Base-by-base conservation (phyloP, 92 coral and sea anemone genomes). In the Bergia puertoricense region DNA sequence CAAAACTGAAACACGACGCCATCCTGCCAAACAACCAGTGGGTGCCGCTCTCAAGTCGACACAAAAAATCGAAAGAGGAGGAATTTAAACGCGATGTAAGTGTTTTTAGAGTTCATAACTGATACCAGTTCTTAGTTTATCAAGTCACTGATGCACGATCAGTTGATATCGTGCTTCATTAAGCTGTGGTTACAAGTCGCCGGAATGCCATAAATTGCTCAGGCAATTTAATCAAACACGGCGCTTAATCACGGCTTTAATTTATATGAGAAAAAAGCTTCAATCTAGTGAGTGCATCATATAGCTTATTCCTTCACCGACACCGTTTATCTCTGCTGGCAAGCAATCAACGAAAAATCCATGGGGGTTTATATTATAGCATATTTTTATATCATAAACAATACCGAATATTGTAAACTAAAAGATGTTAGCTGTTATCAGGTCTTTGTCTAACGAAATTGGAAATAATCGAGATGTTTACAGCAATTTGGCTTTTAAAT, bases 31-130 rank as follows among this genome's bases (percentile, higher is more conserved):
- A 71, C 10, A 71, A 48, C 68, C 87, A 69, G 5, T 84, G 87
- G 87, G 67, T 84, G 87, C 87, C 87, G 14, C 44, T 84, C 14
- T 84, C 87, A 48, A 84, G 79, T 39, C 77, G 87, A 48, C 87
- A 84, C 18, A 84, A 84, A 66, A 84, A 84, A 71, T 30, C 87
- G 30, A 84, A 84, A 56, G 87, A 84, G 40, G 87, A 84, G 65
- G 87, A 84, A 46, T 46, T 46, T 3, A 84, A 84, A 72, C 87
- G 87, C 62, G 87, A 84, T 84, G 87, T 84, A 84, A 84, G 87
- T 84, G 39, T 41, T 46, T 48, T 36, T 30, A 41, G 16, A 20
- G 46, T 16, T 41, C 16, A 6, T 18, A 22, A 18, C 6, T 11
- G 13, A 1, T 18, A 20, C 36, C 30, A 30, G 11, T 15, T 80